Evolutionary conservation across 2,113 vertebrate species (phyloP), one percentile per base, ranked within the genome.

Genomic region (Suncus etruscus): DNA sequence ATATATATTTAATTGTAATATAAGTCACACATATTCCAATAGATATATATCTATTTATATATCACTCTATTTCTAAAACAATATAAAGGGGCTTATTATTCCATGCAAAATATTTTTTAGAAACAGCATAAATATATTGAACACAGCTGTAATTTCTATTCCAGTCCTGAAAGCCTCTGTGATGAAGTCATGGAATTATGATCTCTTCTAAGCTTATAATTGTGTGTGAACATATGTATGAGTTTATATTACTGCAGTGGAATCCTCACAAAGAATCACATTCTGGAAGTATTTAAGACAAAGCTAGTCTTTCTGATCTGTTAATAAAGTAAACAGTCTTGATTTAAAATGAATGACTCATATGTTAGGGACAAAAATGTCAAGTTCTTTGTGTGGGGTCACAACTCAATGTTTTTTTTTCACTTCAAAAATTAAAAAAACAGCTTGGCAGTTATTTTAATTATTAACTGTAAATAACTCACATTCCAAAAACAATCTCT

Each of bases 111-210:
- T 27, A 4, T 61, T 81, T 51, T 61, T 76, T 29, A 68, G 80
- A 81, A 72, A 81, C 54, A 48, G 31, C 54, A 70, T 88, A 92
- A 96, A 51, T 29, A 80, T 29, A 92, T 85, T 86, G 92, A 95
- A 29, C 79, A 86, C 86, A 91, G 91, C 90, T 94, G 91, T 92
- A 94, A 94, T 95, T 92, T 79, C 83, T 78, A 68, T 92, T 91
- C 87, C 91, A 91, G 95, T 12, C 76, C 32, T 50, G 73, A 95
- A 94, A 93, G 83, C 90, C 83, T 54, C 93, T 90, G 72, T 88
- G 95, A 88, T 95, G 95, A 97, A 92, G 95, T 96, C 95, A 97
- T 95, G 94, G 92, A 94, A 94, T 91, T 94, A 73, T 70, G 94
- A 78, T 92, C 83, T 91, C 73, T 91, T 88, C 80, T 95, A 94